Percentiles rank a stretch among this genome's conserved stretches.
Conservation (phyloP, 2,888 invertebrate genomes). For the Campopleginae sp. region DNA sequence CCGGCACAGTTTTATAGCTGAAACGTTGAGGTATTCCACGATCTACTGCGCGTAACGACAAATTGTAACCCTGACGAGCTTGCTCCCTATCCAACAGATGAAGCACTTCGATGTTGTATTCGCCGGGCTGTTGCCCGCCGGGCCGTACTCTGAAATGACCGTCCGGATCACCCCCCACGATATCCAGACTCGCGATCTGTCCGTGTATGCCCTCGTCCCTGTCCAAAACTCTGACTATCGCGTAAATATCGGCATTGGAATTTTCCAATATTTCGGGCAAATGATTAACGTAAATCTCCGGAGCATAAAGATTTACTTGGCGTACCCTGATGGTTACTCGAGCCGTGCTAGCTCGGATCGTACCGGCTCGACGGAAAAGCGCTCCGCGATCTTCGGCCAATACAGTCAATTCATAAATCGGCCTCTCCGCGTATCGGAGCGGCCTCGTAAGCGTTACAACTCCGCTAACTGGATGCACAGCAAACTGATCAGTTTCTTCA, state of each 20-base stretch:
- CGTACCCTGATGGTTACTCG: slow-evolving; percentile 90
- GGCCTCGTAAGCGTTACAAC: slow-evolving; percentile 93
- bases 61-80: slow-evolving; percentile 92
- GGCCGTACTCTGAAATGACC: slow-evolving; percentile 93
- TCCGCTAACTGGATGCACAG: slow-evolving; percentile 97
- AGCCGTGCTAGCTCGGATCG: slow-evolving; percentile 89
- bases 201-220: slow-evolving; percentile 94
- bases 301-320: slow-evolving; percentile 93
- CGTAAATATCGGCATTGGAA: slow-evolving; percentile 93
- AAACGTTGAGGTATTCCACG: slow-evolving; percentile 91
- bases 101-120: slow-evolving; percentile 92
- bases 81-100: slow-evolving; percentile 91
- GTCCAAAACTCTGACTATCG: slow-evolving; percentile 94
- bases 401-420: slow-evolving; percentile 91
- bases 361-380: slow-evolving; percentile 85
- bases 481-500: slow-evolving; percentile 93
- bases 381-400: slow-evolving; percentile 94
- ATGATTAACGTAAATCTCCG: slow-evolving; percentile 92
- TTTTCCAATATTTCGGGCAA: slow-evolving; percentile 93
- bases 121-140: slow-evolving; percentile 84
- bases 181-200: slow-evolving; percentile 91
- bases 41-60: slow-evolving; percentile 94
- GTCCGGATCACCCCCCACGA: slow-evolving; percentile 95
- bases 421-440: slow-evolving; percentile 88
- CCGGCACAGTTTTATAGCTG: slow-evolving; percentile 92